Percentiles rank a stretch among this genome's conserved stretches.
Evolutionary conservation across 2,113 vertebrate species (phyloP).

Genomic region (Brienomyrus brachyistius): DNA sequence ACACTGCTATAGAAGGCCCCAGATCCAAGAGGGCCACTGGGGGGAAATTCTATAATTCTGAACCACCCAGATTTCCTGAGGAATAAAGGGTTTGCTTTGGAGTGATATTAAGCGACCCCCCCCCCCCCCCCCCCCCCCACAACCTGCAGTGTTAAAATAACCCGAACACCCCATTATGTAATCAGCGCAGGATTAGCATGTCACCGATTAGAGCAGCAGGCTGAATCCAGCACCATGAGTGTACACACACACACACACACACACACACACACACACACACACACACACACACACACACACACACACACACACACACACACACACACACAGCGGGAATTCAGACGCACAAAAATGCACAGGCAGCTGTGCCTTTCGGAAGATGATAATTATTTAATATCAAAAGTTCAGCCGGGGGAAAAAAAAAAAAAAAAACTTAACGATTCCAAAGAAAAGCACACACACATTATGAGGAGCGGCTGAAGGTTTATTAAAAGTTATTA

Average conservation of each 20-base stretch:
- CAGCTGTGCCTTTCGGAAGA: not conserved
- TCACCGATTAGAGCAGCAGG: not conserved
- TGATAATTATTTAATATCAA: not conserved
- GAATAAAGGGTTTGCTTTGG: not conserved
- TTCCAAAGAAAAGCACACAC: not conserved
- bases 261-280: too few species aligned
- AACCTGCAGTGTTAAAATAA: not conserved
- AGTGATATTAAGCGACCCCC: not conserved
- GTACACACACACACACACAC: too few species aligned
- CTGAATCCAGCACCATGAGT: too few species aligned
- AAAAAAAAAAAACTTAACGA: not conserved
- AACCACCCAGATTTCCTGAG: not conserved
- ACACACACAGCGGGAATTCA: not conserved
- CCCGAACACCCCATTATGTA: not conserved
- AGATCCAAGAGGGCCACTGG: not conserved
- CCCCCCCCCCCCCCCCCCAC: not conserved
- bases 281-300: too few species aligned
- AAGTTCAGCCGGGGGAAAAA: not conserved
- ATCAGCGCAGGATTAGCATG: not conserved
- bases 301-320: too few species aligned
- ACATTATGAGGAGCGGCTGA: not conserved
- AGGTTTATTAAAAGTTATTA: conserved; percentile 1
- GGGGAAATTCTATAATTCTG: not conserved
- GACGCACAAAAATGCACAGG: not conserved
- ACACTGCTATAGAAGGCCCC: not conserved